phyloP scores from a whole-genome alignment of 2,797 vertebrate species.

The Carduelis carduelis region DNA sequence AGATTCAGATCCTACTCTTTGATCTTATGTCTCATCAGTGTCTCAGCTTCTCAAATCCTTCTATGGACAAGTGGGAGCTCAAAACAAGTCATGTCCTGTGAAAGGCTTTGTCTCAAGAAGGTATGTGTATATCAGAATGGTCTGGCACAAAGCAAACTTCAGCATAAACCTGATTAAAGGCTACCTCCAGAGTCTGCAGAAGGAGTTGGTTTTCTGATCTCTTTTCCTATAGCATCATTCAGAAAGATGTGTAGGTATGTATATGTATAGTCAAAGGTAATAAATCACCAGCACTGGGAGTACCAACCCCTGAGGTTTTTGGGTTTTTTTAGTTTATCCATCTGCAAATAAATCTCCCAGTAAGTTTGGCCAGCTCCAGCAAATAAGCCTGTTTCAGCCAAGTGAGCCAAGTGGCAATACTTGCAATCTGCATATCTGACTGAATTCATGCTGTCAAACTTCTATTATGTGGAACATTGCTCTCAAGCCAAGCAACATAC shows the following conservation, averaged over 20 bases:
- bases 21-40: background rate
- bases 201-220: background rate
- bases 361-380: background rate
- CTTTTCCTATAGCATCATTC: background rate
- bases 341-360: background rate
- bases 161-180: background rate
- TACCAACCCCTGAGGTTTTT: background rate
- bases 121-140: background rate
- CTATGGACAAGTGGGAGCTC: background rate
- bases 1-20: background rate
- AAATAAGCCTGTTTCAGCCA: background rate
- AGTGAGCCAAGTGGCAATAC: background rate
- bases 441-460: background rate
- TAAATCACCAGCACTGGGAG: background rate
- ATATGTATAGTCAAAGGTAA: background rate
- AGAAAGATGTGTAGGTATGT: background rate
- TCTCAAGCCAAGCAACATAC: background rate
- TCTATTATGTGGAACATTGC: background rate
- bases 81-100: fast-evolving
- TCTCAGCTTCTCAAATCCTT: background rate
- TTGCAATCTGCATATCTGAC: background rate
- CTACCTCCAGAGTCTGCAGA: background rate
- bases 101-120: background rate
- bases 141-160: background rate
- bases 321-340: background rate